A percentile compares a stretch with the other conserved stretches of the same genome.
phyloP scores from a whole-genome alignment of 2,888 invertebrate genomes.

The Nymphalis polychloros region DNA sequence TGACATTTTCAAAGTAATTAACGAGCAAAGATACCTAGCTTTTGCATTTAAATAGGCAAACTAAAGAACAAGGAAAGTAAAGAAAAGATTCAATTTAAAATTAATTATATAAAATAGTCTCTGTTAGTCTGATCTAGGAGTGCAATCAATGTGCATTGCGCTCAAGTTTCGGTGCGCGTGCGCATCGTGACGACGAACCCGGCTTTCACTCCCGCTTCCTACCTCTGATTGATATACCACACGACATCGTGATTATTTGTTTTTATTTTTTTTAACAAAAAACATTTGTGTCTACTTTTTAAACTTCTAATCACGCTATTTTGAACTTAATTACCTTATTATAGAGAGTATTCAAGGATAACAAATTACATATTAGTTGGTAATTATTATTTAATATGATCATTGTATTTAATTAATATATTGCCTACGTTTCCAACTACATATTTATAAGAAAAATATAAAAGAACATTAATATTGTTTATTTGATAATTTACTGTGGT shows the following conservation, averaged over 20 bases:
- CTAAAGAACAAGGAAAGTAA: background rate
- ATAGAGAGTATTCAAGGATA: conserved; percentile 2
- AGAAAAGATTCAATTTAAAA: background rate
- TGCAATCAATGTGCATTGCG: conserved; percentile 1
- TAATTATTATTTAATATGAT: background rate
- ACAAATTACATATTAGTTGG: conserved; percentile 1
- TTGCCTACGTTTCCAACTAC: background rate
- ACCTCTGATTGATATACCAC: conserved; percentile 39
- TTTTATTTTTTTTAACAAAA: conserved; percentile 23
- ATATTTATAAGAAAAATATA: too few relatives aligned
- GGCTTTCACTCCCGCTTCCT: conserved; percentile 43
- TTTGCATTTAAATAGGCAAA: too few relatives aligned
- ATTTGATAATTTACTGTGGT: too few relatives aligned
- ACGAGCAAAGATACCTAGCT: too few relatives aligned
- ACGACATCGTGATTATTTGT: conserved; percentile 40
- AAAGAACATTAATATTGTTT: too few relatives aligned
- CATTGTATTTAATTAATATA: conserved; percentile 6
- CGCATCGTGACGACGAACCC: conserved; percentile 36
- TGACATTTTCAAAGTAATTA: too few relatives aligned
- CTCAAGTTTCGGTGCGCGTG: conserved; percentile 32
- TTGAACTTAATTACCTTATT: conserved; percentile 8
- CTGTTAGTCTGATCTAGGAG: background rate
- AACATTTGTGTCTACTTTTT: conserved; percentile 14
- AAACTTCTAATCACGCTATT: background rate
- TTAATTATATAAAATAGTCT: background rate